Evolutionary conservation across 2,888 invertebrate species (phyloP), one percentile per base, ranked within the genome.

Genomic region (Schizotus pectinicornis): DNA sequence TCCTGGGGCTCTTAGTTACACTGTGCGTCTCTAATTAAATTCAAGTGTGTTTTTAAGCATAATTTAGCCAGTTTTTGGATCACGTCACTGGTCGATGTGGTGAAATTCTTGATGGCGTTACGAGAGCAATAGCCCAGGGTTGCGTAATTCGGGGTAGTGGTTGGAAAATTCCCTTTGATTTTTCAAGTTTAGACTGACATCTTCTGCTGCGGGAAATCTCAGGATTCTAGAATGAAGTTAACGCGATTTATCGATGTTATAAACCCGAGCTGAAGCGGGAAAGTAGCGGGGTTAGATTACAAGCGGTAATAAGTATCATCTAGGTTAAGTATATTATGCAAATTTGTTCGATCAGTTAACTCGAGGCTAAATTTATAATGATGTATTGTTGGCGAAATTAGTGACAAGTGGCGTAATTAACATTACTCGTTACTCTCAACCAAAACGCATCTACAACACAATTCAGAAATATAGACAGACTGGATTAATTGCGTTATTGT

Each of bases 11-110:
- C 37, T 36, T 42, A 12, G 45, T 36, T 52, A 35, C 45, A 43
- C 41, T 36, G 12, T 33, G 33, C 51, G 42, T 52, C 52, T 36
- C 13, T 52, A 52, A 52, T 52, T 52, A 52, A 51, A 49, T 49
- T 38, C 9, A 49, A 38, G 14, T 32, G 31, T 32, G 6, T 11
- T 49, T 6, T 49, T 38, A 11, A 8, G 39, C 2, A 38, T 30
- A 22, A 38, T 49, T 49, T 31, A 37, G 30, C 13, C 8, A 39
- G n/a, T 13, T 12, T 39, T 39, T 12, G 39, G 3, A 42, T 14
- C 30, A 3, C 22, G 5, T 22, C 22, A 22, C 5, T 22, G 22
- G 22, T 5, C 5, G 22, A 22, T 22, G 22, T 22, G 22, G 3
- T 22, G 22, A 22, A 22, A 22, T 22, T 22, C 5, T 22, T 22